A percentile compares a stretch with the other conserved stretches of the same genome.
These are phyloP conservation scores for Sminthurides bifidus DNA, from an alignment of 1,140 invertebrate species.

Conservation along the genomic window DNA sequence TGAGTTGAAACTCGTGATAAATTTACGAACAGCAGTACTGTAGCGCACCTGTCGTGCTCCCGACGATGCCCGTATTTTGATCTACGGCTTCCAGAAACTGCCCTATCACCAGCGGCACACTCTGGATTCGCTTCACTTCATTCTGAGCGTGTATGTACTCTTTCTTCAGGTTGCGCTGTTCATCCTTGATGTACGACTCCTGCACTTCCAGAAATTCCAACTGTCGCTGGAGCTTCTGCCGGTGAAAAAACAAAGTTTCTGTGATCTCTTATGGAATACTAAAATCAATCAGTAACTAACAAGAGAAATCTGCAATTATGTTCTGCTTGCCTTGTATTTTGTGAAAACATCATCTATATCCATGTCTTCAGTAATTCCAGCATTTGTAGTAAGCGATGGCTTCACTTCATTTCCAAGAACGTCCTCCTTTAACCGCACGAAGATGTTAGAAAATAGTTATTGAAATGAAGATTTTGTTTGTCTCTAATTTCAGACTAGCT, in stretches of 20 bases:
- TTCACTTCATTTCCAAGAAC: not conserved
- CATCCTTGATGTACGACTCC: constrained; percentile 98
- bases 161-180: constrained; percentile 93
- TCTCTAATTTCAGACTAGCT: too few relatives aligned
- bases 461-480: too few relatives aligned
- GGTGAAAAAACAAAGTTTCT: not conserved
- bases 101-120: constrained; percentile 92
- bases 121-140: constrained; percentile 94
- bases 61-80: constrained; percentile 91
- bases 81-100: constrained; percentile 97
- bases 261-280: not conserved
- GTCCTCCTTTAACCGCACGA: too few relatives aligned
- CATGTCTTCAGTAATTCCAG: constrained; percentile 50
- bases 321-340: constrained; percentile 66
- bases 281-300: not conserved
- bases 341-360: constrained; percentile 86
- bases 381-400: not conserved
- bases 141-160: constrained; percentile 96
- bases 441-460: too few relatives aligned
- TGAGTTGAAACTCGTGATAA: not conserved
- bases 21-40: not conserved
- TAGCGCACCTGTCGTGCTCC: constrained; percentile 56
- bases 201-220: constrained; percentile 94
- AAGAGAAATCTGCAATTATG: not conserved
- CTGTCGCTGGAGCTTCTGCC: constrained; percentile 82